Percentiles rank a stretch among this genome's conserved stretches.
Conservation (phyloP, 1,140 invertebrate species). For the Monochamus saltuarius region DNA sequence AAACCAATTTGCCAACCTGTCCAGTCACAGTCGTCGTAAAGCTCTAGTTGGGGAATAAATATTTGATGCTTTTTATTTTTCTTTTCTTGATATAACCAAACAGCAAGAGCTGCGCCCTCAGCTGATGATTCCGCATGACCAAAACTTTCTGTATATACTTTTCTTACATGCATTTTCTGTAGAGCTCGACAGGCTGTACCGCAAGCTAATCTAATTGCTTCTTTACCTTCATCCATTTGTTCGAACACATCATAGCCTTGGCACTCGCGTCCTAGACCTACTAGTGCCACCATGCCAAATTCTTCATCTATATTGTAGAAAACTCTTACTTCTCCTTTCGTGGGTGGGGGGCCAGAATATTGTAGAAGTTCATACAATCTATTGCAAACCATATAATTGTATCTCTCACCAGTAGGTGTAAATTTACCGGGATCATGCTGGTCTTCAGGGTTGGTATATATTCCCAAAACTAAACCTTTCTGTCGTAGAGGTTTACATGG, state of each 20-base stretch:
- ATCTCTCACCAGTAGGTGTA: constrained; percentile 58
- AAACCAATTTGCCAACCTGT: constrained; percentile 60
- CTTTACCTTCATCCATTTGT: constrained; percentile 68
- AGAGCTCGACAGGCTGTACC: constrained; percentile 59
- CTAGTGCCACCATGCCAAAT: constrained; percentile 65
- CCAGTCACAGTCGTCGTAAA: constrained; percentile 54
- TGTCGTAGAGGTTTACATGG: constrained; percentile 36
- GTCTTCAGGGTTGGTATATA: constrained; percentile 56
- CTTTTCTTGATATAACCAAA: constrained; percentile 68
- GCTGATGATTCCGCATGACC: constrained; percentile 72
- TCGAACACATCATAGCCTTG: constrained; percentile 64
- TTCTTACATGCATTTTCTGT: constrained; percentile 57
- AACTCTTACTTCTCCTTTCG: constrained; percentile 57
- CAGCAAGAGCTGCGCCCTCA: constrained; percentile 65
- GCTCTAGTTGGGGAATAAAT: constrained; percentile 53
- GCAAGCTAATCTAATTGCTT: constrained; percentile 62
- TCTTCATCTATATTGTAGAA: constrained; percentile 65
- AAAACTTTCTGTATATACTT: constrained; percentile 70
- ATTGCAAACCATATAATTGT: constrained; percentile 53
- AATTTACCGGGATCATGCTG: constrained; percentile 52
- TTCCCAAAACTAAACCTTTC: constrained; percentile 60
- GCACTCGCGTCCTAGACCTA: constrained; percentile 67
- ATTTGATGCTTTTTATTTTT: constrained; percentile 57
- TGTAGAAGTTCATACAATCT: constrained; percentile 40
- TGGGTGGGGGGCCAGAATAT: constrained; percentile 49